These are phyloP conservation scores for Trimorus sp. DNA, from an alignment of 2,888 invertebrate genomes.

Conservation along the genomic window DNA sequence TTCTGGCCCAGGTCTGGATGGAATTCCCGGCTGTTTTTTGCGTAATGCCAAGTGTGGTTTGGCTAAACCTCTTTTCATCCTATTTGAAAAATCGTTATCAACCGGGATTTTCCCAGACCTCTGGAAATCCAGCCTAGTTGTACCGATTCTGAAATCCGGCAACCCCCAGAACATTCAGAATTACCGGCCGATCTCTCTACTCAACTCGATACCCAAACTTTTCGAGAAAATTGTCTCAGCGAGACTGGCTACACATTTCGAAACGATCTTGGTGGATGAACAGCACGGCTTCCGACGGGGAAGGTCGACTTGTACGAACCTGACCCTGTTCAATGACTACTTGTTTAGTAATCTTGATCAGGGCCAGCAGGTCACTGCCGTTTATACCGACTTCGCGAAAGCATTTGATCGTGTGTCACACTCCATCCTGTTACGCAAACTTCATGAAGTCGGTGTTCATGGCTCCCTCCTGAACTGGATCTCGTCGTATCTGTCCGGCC, in stretches of 20 bases:
- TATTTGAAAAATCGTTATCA: neutral
- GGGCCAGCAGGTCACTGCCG: neutral
- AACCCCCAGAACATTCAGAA: conserved; percentile 33
- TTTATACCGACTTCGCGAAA: conserved; percentile 27
- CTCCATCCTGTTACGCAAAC: conserved; percentile 17
- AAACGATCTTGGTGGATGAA: neutral
- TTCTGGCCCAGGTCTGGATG: conserved; percentile 28
- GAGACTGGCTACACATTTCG: too few relatives aligned
- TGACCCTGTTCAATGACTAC: conserved; percentile 21
- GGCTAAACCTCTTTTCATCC: conserved; percentile 23
- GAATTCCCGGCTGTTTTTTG: conserved; percentile 35
- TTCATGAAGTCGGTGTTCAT: neutral
- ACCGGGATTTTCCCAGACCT: neutral
- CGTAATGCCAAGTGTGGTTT: conserved; percentile 33
- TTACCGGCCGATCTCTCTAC: conserved; percentile 58
- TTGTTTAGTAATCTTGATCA: neutral
- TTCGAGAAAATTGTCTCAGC: conserved; percentile 52
- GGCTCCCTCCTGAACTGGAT: conserved; percentile 17
- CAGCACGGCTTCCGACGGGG: conserved; percentile 19
- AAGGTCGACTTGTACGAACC: conserved; percentile 12
- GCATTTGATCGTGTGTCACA: conserved; percentile 32
- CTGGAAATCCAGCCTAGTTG: neutral
- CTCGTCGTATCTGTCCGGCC: conserved; percentile 8
- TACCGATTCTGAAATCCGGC: conserved; percentile 23
- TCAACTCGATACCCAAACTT: conserved; percentile 54